These are phyloP conservation scores for Thymelicus acteon DNA, from an alignment of 2,888 invertebrate genomes.

Conservation along the genomic window DNA sequence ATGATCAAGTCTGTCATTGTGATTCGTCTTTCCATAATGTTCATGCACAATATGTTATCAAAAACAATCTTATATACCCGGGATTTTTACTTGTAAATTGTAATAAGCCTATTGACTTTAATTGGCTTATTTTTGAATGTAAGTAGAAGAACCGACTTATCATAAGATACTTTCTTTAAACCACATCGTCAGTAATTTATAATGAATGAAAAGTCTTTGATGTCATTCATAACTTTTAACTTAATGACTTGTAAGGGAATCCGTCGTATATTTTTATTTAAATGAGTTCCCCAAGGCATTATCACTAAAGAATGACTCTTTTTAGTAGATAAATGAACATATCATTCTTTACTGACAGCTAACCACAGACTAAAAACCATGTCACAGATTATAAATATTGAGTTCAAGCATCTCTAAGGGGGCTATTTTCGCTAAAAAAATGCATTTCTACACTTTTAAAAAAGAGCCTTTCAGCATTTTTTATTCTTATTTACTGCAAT, in stretches of 20 bases:
- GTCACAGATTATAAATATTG: neutral
- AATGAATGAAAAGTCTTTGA: neutral
- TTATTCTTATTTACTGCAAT: neutral
- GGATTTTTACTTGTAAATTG: no score
- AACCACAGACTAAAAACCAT: constrained; percentile 14
- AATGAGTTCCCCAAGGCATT: neutral
- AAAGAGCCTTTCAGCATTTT: no score
- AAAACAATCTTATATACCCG: no score
- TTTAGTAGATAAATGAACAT: neutral
- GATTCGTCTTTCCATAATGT: no score
- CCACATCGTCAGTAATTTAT: neutral
- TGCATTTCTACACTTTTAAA: neutral
- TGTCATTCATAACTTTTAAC: no score
- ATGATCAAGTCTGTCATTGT: no score
- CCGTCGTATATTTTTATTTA: no score
- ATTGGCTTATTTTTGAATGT: neutral
- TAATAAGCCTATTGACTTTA: no score
- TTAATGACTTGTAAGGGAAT: no score
- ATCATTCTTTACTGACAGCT: constrained; percentile 15
- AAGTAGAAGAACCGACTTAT: neutral
- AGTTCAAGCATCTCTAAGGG: neutral
- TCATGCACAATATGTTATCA: no score
- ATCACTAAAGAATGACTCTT: neutral
- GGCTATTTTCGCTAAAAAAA: neutral
- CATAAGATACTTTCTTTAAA: neutral